Base-by-base conservation (phyloP, 2,797 vertebrate genomes). In the Sciurus vulgaris region DNA sequence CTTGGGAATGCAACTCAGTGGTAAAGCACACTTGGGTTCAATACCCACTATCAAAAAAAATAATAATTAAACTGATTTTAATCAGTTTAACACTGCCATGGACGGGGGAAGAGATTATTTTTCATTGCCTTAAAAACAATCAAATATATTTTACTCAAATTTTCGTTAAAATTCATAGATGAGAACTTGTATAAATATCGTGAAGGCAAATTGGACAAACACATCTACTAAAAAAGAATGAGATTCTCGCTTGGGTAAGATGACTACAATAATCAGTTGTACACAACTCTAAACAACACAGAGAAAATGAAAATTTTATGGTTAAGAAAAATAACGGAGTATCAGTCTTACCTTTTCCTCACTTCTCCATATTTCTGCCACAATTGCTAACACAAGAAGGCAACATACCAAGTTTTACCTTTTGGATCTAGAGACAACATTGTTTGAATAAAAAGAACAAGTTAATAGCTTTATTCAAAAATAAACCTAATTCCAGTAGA, bases 121-220 rank as follows among this genome's bases (percentile, higher is more conserved):
- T 96, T 88, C 28, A 92, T 83, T 92, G 56, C 49, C 61, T 85
- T 81, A 33, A 47, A 93, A 96, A 94, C 28, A 91, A 93, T 95
- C 35, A 93, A 97, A 67, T 82, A 38, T 44, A 93, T 73, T 96
- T 96, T 73, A 56, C 26, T 94, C 26, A 79, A 91, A 26, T 78
- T 91, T 89, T 22, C 81, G 93, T 95, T 97, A 91, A 94, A 94
- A 97, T 95, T 95, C 81, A 96, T 26, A 89, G 84, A 89, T 96
- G 85, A 96, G 74, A 96, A 94, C 30, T 87, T 92, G 30, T 3
- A 93, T 94, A 93, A 97, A 96, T 89, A 96, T 81, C 89, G 94
- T 95, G 33, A 90, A 93, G 87, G 77, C 35, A 95, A 96, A 92
- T 11, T 92, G 54, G 76, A 84, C 51, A 96, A 70, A 88, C 72